Evolutionary conservation across 1,140 invertebrate genomes (phyloP), one percentile per base, ranked within the genome.

Genomic region (Drosophila suzukii): DNA sequence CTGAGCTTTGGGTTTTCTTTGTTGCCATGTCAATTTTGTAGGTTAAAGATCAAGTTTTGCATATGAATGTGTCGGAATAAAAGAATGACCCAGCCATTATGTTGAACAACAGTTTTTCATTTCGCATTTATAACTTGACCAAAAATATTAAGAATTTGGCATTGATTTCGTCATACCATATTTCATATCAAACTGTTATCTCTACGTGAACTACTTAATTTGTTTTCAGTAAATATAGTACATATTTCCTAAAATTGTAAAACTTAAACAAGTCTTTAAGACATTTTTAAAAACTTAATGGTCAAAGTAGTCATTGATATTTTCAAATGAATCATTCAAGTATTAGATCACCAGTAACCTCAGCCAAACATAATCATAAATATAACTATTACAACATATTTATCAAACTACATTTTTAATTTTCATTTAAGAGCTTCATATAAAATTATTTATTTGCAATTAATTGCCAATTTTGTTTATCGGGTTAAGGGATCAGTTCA

Each of bases 21-120:
- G 47, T 65, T 65, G 47, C 60, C 11, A 53, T 34, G 58, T 41
- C 6, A 13, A 13, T 44, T 44, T 59, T 44, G 13, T 63, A 34
- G 54, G 17, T 44, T 57, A 43, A 44, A 32, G 39, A 58, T 32
- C 27, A 2, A 32, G 27, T 20, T 61, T 17, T 17, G 12, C 15
- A 30, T 54, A 41, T 30, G 7, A 51, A 13, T 30, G 24, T 51
- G 36, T 13, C 13, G 34, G 44, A 24, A 50, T 13, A 20, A 1
- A 50, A 27, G 13, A 41, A 15, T 43, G 27, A 32, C 24, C 13
- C 12, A 20, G 12, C 36, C 34, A n/a, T 51, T 39, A 53, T 38
- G 43, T 15, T 50, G 27, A 24, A 24, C 8, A 17, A 47, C 0
- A 32, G 13, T 12, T 53, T 34, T 53, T 12, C 6, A 51, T 27